phyloP scores from a whole-genome alignment of 2,888 invertebrate genomes.

The Glomeris marginata region DNA sequence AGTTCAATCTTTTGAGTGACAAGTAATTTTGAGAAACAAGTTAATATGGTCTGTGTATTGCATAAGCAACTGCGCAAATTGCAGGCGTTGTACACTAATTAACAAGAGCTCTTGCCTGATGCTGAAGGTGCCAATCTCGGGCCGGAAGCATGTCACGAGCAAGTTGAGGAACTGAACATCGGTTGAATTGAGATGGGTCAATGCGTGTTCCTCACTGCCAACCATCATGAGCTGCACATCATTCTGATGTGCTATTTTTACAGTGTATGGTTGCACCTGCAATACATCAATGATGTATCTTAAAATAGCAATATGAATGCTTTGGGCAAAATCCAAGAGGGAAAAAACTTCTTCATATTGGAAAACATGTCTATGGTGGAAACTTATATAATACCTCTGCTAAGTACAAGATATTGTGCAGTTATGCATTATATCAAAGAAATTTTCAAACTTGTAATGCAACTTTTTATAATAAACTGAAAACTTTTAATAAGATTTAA shows the following conservation, averaged over 20 bases:
- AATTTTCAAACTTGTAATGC: too few species aligned
- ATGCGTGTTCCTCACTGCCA: constrained; percentile 38
- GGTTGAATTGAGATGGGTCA: constrained; percentile 50
- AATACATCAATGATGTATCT: neutral
- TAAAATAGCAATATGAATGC: too few species aligned
- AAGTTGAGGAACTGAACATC: constrained; percentile 71
- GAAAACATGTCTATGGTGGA: too few species aligned
- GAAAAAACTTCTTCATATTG: too few species aligned
- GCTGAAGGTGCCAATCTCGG: constrained; percentile 10
- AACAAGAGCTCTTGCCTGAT: constrained; percentile 5
- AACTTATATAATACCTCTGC: too few species aligned
- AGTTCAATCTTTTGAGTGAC: constrained; percentile 46
- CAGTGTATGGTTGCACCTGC: constrained; percentile 40
- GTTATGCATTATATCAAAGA: too few species aligned
- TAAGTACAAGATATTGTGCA: too few species aligned
- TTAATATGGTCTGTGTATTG: neutral
- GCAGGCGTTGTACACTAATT: neutral
- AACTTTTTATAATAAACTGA: too few species aligned
- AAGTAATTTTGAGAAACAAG: neutral
- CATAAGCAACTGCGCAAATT: neutral
- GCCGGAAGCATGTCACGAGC: constrained; percentile 35
- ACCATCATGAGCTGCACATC: constrained; percentile 61
- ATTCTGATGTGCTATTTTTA: constrained; percentile 59
- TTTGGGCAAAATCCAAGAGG: too few species aligned
- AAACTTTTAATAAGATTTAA: too few species aligned